Evolutionary conservation across 35 echinoderm and acorn worm genomes (phyloP).

Genomic region (Strongylocentrotus purpuratus): DNA sequence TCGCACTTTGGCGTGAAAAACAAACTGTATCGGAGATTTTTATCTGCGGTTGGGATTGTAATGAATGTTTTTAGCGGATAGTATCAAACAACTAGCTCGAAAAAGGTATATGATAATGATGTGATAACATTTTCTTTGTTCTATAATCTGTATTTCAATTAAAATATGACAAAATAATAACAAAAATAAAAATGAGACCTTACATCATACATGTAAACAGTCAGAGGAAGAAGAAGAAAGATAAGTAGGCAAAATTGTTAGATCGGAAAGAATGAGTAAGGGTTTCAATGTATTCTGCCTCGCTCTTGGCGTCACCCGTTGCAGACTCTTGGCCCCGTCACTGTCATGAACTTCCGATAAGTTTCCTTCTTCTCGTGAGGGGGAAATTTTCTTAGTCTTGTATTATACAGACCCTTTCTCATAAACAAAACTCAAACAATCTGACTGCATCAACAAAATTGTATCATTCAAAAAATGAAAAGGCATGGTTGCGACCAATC

Average conservation of each 20-base stretch:
- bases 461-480: background rate
- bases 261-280: slow-evolving; percentile 43
- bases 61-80: too few species aligned
- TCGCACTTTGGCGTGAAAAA: background rate
- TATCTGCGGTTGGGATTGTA: background rate
- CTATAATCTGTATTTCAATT: too few species aligned
- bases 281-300: slow-evolving; percentile 26
- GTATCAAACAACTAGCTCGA: too few species aligned
- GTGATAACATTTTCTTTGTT: too few species aligned
- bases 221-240: background rate
- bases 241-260: background rate
- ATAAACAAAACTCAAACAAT: background rate
- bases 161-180: too few species aligned
- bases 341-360: slow-evolving; percentile 35
- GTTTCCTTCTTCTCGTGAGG: background rate
- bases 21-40: background rate
- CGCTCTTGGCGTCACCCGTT: slow-evolving; percentile 27
- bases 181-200: too few species aligned
- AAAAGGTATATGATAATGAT: too few species aligned
- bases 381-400: background rate
- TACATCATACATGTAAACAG: background rate
- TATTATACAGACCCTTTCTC: background rate
- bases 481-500: background rate
- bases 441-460: background rate
- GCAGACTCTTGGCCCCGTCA: slow-evolving; percentile 36